phyloP scores from a whole-genome alignment of 2,113 vertebrate genomes.

The Formicarius rufipectus region DNA sequence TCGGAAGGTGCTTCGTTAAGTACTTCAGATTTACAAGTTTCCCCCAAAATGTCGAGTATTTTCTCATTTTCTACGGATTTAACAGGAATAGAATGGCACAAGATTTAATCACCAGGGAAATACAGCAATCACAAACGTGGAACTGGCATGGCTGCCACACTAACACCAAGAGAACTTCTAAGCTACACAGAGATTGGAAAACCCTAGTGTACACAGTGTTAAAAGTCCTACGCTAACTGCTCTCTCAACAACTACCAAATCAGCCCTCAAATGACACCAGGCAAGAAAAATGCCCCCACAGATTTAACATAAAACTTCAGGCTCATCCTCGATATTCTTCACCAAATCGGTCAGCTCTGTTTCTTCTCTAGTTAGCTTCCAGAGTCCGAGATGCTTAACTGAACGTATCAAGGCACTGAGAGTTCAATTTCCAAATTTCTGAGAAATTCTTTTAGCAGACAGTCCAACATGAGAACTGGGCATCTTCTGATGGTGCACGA shows the following conservation, averaged over 20 bases:
- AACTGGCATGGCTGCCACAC: slow-evolving; percentile 92
- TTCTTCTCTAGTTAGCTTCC: slow-evolving; percentile 76
- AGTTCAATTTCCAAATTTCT: slow-evolving; percentile 65
- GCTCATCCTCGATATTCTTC: slow-evolving; percentile 76
- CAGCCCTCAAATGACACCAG: slow-evolving; percentile 42
- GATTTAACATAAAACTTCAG: slow-evolving; percentile 74
- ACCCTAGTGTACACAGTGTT: slow-evolving; percentile 65
- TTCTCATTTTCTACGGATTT: slow-evolving; percentile 99
- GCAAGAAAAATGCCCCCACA: slow-evolving; percentile 69
- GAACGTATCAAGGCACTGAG: slow-evolving; percentile 65
- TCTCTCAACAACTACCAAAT: slow-evolving; percentile 31
- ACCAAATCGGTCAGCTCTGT: slow-evolving; percentile 51
- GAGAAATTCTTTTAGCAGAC: slow-evolving; percentile 65
- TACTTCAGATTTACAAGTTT: slow-evolving; percentile 98
- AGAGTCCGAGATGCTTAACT: slow-evolving; percentile 70
- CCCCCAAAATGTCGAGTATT: slow-evolving; percentile 94
- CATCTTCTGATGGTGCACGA: slow-evolving; percentile 68
- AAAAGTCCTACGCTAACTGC: slow-evolving; percentile 56
- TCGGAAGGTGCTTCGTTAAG: slow-evolving; percentile 89
- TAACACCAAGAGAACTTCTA: slow-evolving; percentile 84
- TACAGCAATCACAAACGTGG: slow-evolving; percentile 95
- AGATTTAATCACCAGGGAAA: slow-evolving; percentile 99
- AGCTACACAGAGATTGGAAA: slow-evolving; percentile 83
- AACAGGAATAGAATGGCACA: slow-evolving; percentile 99
- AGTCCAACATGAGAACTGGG: slow-evolving; percentile 73